Conservation (phyloP, 2,113 vertebrate genomes). For the Sciurus niger region DNA sequence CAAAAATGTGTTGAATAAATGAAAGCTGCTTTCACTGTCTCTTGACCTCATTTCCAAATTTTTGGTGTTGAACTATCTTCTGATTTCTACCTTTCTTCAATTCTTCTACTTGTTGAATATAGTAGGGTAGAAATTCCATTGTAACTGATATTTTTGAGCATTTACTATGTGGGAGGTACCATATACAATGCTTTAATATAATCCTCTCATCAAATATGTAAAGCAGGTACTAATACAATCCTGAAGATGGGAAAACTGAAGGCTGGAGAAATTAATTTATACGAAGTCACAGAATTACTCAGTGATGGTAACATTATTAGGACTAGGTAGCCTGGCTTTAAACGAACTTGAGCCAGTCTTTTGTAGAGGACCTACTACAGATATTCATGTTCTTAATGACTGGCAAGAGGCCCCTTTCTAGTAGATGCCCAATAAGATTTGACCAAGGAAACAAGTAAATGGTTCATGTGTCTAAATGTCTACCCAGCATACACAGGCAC, state of each 20-base stretch:
- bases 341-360: neutral
- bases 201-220: neutral
- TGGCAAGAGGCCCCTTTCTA: neutral
- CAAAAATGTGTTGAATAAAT: neutral
- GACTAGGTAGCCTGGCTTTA: neutral
- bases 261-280: conserved; percentile 15
- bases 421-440: neutral
- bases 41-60: neutral
- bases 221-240: neutral
- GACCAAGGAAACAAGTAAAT: neutral
- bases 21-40: neutral
- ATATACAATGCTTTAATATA: neutral
- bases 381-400: neutral
- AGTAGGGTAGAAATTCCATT: neutral
- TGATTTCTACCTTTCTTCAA: neutral
- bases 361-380: neutral
- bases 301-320: neutral
- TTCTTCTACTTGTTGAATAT: neutral
- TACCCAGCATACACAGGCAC: neutral
- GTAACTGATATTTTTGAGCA: neutral
- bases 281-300: neutral
- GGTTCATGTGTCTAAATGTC: neutral
- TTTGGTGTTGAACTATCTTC: neutral
- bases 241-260: neutral
- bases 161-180: neutral